These are phyloP conservation scores for Anastrepha obliqua DNA, from an alignment of 1,140 invertebrate species.

Conservation along the genomic window DNA sequence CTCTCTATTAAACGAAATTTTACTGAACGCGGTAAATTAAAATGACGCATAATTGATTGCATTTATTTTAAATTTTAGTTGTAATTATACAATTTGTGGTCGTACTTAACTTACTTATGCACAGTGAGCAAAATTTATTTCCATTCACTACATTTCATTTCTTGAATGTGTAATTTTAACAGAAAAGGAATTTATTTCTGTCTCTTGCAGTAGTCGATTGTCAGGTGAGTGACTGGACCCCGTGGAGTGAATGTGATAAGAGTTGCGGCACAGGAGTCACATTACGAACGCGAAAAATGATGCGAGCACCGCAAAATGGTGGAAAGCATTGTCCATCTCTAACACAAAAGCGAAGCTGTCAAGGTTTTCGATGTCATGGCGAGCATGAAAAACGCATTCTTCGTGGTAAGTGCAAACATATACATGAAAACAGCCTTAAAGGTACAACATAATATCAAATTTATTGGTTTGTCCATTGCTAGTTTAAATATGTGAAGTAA, in stretches of 20 bases:
- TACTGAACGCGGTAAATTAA: no score
- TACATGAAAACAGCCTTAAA: background rate
- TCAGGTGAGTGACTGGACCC: constrained; percentile 83
- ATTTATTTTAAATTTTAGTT: no score
- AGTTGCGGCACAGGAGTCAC: constrained; percentile 85
- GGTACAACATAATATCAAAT: no score
- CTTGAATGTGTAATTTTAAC: background rate
- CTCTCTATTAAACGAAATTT: no score
- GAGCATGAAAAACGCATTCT: constrained; percentile 80
- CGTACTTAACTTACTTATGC: no score
- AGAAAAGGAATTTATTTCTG: background rate
- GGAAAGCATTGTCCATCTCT: constrained; percentile 85
- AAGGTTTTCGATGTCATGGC: constrained; percentile 81
- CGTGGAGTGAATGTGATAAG: constrained; percentile 85
- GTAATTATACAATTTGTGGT: no score
- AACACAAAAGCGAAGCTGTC: constrained; percentile 83
- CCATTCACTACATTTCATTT: no score
- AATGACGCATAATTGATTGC: no score
- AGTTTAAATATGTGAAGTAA: no score
- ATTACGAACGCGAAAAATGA: constrained; percentile 79
- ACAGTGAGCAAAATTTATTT: no score
- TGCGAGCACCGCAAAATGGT: constrained; percentile 82
- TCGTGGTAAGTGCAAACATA: constrained; percentile 77
- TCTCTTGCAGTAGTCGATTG: constrained; percentile 84
- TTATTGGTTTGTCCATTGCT: no score